Evolutionary conservation across 2,888 invertebrate genomes (phyloP).

Genomic region (Geotrupes spiniger): DNA sequence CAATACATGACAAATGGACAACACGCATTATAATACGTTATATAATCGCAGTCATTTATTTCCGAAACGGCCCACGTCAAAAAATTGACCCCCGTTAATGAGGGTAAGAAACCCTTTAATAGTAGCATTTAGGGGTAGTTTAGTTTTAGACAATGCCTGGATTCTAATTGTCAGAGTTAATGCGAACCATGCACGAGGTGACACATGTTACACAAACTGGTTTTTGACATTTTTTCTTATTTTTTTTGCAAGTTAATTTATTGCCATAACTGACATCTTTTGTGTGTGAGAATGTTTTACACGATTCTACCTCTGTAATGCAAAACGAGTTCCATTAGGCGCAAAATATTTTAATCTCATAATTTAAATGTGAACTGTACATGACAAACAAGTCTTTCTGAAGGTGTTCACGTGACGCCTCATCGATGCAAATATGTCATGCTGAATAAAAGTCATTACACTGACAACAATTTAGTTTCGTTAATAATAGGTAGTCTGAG

Average conservation of each 20-base stretch:
- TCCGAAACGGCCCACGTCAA: conserved; percentile 38
- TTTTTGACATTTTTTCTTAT: conserved; percentile 26
- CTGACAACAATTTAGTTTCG: conserved; percentile 21
- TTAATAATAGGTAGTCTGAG: conserved; percentile 18
- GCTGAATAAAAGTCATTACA: conserved; percentile 23
- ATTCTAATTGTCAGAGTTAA: conserved; percentile 27
- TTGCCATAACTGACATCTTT: conserved; percentile 24
- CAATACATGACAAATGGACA: conserved; percentile 51
- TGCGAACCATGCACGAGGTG: conserved; percentile 22
- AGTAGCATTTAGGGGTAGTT: conserved; percentile 26
- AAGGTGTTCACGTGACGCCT: too few species aligned
- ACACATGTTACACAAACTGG: conserved; percentile 30
- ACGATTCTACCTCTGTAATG: too few species aligned
- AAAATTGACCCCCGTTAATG: conserved; percentile 46
- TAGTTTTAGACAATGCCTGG: conserved; percentile 29
- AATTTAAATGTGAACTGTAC: too few species aligned
- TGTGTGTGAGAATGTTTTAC: conserved; percentile 4
- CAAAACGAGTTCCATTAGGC: too few species aligned
- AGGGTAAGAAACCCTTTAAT: conserved; percentile 41
- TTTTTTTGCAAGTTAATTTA: conserved; percentile 24
- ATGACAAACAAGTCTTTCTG: too few species aligned
- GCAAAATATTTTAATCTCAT: too few species aligned
- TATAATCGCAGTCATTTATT: conserved; percentile 41
- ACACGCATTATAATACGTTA: conserved; percentile 23
- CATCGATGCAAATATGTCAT: conserved; percentile 20